A percentile compares a stretch with the other conserved stretches of the same genome.
Conservation (phyloP, 92 coral and sea anemone genomes). For the Phenganax subtilis region DNA sequence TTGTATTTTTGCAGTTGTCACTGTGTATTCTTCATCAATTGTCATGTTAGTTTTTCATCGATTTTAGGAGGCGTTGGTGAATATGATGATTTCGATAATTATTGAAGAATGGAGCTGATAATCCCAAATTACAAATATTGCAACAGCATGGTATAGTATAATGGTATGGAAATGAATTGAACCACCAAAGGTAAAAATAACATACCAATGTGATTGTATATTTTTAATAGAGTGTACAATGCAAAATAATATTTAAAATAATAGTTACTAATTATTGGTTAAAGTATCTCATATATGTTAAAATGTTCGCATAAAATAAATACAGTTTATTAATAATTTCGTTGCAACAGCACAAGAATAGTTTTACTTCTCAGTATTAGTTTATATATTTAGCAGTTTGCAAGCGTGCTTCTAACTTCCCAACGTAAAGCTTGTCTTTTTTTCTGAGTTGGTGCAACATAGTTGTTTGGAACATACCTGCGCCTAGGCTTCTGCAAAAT, state of each 20-base stretch:
- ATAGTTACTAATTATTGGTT: too few species aligned
- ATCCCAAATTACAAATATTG: background rate
- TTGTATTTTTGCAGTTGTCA: background rate
- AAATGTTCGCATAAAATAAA: background rate
- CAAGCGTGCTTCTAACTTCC: slow-evolving; percentile 88
- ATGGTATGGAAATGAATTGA: background rate
- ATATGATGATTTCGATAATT: slow-evolving; percentile 73
- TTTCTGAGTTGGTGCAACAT: slow-evolving; percentile 92
- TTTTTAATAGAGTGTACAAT: too few species aligned
- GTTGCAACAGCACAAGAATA: background rate
- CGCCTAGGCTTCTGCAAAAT: slow-evolving; percentile 66
- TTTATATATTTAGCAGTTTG: slow-evolving; percentile 26
- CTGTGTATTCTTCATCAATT: background rate
- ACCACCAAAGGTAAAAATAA: background rate
- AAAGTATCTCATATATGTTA: too few species aligned
- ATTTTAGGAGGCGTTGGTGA: slow-evolving; percentile 69
- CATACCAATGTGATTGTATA: too few species aligned
- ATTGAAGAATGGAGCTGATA: slow-evolving; percentile 21
- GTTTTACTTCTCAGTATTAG: background rate
- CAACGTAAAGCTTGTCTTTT: slow-evolving; percentile 88
- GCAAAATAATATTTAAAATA: too few species aligned
- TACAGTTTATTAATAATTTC: background rate
- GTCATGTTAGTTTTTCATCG: background rate
- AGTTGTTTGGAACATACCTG: slow-evolving; percentile 73
- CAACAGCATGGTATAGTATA: background rate